A percentile compares a stretch with the other conserved stretches of the same genome.
Evolutionary conservation across 1,140 invertebrate genomes (phyloP).

Genomic region (Philopotamus ludificatus): DNA sequence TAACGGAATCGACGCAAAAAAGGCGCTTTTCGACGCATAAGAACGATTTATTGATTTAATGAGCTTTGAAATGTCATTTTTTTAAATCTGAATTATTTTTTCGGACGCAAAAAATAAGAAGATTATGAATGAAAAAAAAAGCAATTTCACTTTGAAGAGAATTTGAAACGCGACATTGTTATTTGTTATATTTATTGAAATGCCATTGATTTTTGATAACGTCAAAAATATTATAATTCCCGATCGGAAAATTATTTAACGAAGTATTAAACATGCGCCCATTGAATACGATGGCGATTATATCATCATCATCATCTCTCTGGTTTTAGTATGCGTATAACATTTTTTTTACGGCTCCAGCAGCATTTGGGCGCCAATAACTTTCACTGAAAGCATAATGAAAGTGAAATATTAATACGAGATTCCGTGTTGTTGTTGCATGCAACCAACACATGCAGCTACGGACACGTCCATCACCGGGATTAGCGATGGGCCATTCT

Average conservation of each 20-base stretch:
- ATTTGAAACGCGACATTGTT: too few relatives aligned
- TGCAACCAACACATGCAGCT: not conserved
- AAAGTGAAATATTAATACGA: slow-evolving; percentile 22
- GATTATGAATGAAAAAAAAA: too few relatives aligned
- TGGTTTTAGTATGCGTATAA: not conserved
- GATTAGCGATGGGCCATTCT: not conserved
- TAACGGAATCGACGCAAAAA: too few relatives aligned
- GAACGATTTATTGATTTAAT: too few relatives aligned
- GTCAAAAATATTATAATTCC: too few relatives aligned
- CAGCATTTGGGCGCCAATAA: not conserved
- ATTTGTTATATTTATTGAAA: too few relatives aligned
- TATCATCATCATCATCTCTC: slow-evolving; percentile 12
- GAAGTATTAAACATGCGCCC: not conserved
- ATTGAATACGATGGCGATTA: slow-evolving; percentile 6
- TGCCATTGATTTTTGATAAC: too few relatives aligned
- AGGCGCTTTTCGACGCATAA: too few relatives aligned
- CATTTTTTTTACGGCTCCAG: not conserved
- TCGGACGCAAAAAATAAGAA: too few relatives aligned
- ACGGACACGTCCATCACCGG: not conserved
- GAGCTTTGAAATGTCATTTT: too few relatives aligned
- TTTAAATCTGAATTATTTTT: too few relatives aligned
- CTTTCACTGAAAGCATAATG: slow-evolving; percentile 26
- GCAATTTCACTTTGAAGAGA: too few relatives aligned
- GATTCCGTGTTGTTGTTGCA: not conserved
- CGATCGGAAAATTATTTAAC: not conserved